Base-by-base conservation (phyloP, 2,888 invertebrate species). In the Acronicta alni region DNA sequence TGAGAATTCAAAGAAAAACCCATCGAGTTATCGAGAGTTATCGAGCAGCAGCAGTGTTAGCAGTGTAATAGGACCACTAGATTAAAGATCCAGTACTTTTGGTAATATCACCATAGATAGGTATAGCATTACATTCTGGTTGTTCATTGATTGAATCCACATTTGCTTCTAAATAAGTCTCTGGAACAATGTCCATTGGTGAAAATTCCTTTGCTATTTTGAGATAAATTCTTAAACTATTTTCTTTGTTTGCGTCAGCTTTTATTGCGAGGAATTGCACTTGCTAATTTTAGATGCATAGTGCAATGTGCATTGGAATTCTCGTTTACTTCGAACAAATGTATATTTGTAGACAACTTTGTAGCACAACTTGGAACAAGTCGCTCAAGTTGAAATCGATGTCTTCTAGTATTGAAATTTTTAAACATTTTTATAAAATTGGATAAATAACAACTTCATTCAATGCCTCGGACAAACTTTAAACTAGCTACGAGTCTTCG, bases 181-280 rank as follows among this genome's bases (percentile, higher is more conserved):
- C 16, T 26, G n/a, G 14, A 18, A 18, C 14, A 26, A 1, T 17
- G 5, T 17, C 26, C 6, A 16, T 10, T 8, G 10, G 8, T 35
- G 35, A 5, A 7, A 35, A 35, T 35, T 35, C 15, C 16, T 26
- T 8, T 10, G 49, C 38, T 49, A 49, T 49, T 49, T 30, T 41
- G 4, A 49, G 17, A 41, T 41, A 41, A 41, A 49, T 49, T 49
- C 49, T 17, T n/a, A 49, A 14, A 41, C 41, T 15, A 23, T 23
- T 48, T 48, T 26, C 14, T 42, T 17, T 41, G 16, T 49, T 12
- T 48, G 10, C 18, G 17, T 23, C 41, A 2, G 26, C 17, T 55
- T 55, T 46, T 61, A 61, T 51, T 51, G 18, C 18, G n/a, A 45
- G 39, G 45, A 61, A 67, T 51, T 67, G 62, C 35, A 42, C n/a